phyloP scores from a whole-genome alignment of 2,113 vertebrate species.

The Empidonax traillii region DNA sequence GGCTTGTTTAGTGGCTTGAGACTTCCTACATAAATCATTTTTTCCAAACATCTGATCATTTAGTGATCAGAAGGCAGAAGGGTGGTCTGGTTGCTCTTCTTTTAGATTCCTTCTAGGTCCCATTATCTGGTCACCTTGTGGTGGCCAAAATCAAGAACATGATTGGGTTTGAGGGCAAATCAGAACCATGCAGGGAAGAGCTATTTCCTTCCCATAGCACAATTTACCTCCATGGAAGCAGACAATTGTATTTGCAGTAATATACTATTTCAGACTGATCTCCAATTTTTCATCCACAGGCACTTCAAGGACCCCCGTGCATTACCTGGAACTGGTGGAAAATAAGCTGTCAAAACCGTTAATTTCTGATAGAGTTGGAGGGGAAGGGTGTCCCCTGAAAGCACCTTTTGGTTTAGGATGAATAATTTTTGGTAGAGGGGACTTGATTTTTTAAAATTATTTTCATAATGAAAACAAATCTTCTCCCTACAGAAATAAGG shows the following conservation, averaged over 20 bases:
- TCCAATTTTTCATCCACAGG: not conserved
- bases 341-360: not conserved
- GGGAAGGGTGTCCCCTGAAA: not conserved
- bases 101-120: slow-evolving; percentile 1
- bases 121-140: not conserved
- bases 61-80: slow-evolving; percentile 21
- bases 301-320: not conserved
- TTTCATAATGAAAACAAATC: not conserved
- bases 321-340: not conserved
- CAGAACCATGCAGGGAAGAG: not conserved
- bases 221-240: not conserved
- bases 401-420: not conserved
- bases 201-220: not conserved
- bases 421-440: not conserved
- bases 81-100: not conserved
- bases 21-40: slow-evolving; percentile 49
- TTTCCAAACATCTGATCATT: slow-evolving; percentile 26
- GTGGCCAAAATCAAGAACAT: not conserved
- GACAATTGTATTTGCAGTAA: not conserved
- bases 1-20: not conserved
- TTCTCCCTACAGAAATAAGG: not conserved
- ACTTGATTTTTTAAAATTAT: not conserved
- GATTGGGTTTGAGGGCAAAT: not conserved
- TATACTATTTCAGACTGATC: not conserved
- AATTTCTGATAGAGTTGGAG: not conserved